Evolutionary conservation across 2,113 vertebrate species (phyloP).

Genomic region (Hippocampus barbouri): DNA sequence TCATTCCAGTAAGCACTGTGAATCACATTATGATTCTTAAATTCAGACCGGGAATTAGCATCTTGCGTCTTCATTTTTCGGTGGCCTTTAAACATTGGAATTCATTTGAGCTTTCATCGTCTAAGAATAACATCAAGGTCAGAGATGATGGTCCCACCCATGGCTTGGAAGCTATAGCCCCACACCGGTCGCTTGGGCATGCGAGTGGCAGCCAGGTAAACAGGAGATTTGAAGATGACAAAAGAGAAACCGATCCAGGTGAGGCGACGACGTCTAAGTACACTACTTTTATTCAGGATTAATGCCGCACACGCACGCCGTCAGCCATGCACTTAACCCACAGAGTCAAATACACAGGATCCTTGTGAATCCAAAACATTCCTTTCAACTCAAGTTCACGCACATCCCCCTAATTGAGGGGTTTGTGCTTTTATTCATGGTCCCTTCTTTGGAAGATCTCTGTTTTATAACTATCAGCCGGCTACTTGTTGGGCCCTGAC

Average conservation of each 20-base stretch:
- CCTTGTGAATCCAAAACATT: slow-evolving; percentile 72
- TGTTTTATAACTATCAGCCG: slow-evolving; percentile 62
- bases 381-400: slow-evolving; percentile 72
- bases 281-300: background rate
- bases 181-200: background rate
- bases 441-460: slow-evolving; percentile 60
- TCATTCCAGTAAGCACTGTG: background rate
- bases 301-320: slow-evolving; percentile 9
- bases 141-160: background rate
- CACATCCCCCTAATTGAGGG: slow-evolving; percentile 74
- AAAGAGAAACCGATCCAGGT: background rate
- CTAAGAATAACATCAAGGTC: background rate
- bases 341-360: slow-evolving; percentile 48
- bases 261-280: background rate
- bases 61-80: background rate
- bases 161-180: background rate
- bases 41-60: background rate
- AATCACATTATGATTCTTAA: background rate
- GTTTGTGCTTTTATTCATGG: slow-evolving; percentile 72
- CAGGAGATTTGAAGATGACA: background rate
- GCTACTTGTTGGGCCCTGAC: slow-evolving; percentile 44
- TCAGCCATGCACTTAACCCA: slow-evolving; percentile 22
- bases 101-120: background rate
- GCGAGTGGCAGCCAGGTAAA: background rate
- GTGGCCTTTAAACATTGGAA: background rate